Percentiles rank a stretch among this genome's conserved stretches.
Conservation (phyloP, 2,888 invertebrate genomes). For the Mythimna ferrago region DNA sequence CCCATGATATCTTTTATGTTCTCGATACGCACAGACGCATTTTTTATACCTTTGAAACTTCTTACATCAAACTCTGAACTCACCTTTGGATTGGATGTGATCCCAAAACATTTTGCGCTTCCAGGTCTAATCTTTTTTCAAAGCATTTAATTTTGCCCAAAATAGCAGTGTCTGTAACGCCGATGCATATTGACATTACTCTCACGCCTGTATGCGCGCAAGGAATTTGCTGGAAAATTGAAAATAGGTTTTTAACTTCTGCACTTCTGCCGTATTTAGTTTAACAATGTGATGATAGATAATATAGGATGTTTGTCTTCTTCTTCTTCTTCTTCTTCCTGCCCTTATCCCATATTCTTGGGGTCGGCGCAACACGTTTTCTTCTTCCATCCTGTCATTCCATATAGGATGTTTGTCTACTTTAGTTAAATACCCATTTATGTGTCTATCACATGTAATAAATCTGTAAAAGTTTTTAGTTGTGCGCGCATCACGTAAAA, state of each 20-base stretch:
- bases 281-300: not conserved
- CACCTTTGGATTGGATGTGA: slow-evolving; percentile 34
- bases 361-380: too few species aligned
- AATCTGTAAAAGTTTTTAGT: too few species aligned
- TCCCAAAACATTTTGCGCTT: slow-evolving; percentile 12
- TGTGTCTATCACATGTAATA: too few species aligned
- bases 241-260: not conserved
- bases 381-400: too few species aligned
- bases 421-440: too few species aligned
- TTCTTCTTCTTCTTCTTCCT: too few species aligned
- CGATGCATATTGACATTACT: slow-evolving; percentile 44
- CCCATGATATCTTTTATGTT: too few species aligned
- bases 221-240: slow-evolving; percentile 29
- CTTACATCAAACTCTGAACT: not conserved
- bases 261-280: not conserved
- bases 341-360: too few species aligned
- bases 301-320: too few species aligned
- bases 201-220: slow-evolving; percentile 44
- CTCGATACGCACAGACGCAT: too few species aligned
- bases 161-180: slow-evolving; percentile 42
- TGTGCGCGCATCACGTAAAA: too few species aligned
- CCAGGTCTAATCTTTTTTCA: slow-evolving; percentile 11
- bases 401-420: too few species aligned
- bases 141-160: slow-evolving; percentile 20
- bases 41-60: not conserved